Conservation (phyloP, 2,797 vertebrate genomes). For the Clarias laeviceps region DNA sequence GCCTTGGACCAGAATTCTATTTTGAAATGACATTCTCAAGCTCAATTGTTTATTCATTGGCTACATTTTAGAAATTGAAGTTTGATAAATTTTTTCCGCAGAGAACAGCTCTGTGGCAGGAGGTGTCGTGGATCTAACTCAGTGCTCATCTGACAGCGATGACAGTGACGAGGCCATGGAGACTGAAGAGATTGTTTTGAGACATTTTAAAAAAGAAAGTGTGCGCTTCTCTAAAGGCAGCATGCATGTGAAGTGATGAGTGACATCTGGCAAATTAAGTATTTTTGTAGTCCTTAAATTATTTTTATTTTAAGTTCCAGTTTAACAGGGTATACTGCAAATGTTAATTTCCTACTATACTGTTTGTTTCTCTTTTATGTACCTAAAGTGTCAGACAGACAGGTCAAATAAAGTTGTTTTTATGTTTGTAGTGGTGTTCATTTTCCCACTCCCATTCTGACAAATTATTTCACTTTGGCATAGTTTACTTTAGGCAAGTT, state of each 20-base stretch:
- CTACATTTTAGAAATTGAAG: background rate
- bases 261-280: background rate
- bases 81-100: background rate
- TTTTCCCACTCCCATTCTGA: background rate
- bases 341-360: background rate
- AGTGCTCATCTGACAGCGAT: constrained; percentile 78
- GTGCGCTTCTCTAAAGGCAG: constrained; percentile 33
- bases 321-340: background rate
- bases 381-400: background rate
- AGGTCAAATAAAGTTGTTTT: constrained; percentile 25
- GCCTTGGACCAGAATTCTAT: background rate
- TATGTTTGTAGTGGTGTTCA: constrained; percentile 4
- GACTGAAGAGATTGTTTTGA: constrained; percentile 24
- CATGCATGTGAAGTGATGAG: constrained; percentile 1
- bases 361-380: constrained; percentile 8
- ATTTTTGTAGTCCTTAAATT: background rate
- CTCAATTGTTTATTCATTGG: background rate
- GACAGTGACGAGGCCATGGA: constrained; percentile 54
- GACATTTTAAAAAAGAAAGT: constrained; percentile 4
- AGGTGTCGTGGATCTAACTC: constrained; percentile 78
- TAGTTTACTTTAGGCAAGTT: no score
- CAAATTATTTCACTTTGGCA: no score
- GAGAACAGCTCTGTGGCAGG: background rate
- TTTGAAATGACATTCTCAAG: background rate
- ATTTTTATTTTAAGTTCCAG: background rate